Evolutionary conservation across 2,797 vertebrate species (phyloP).

Genomic region (Amphiprion clarkii): DNA sequence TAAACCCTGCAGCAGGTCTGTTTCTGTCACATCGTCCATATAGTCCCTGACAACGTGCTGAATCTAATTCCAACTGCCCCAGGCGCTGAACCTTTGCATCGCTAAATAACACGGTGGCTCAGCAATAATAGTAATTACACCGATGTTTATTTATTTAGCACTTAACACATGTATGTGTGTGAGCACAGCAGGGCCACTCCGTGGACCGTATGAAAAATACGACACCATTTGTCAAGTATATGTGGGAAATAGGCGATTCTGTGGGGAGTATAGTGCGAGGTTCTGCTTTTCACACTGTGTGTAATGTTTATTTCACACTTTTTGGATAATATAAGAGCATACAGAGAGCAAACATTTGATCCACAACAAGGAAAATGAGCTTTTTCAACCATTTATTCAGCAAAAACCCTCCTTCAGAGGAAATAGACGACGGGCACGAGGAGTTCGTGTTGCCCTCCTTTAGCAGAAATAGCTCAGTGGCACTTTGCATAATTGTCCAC

Average conservation of each 20-base stretch:
- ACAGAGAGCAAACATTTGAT: too few relatives aligned
- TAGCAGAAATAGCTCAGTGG: neutral
- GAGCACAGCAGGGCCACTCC: neutral
- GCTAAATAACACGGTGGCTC: slow-evolving; percentile 19
- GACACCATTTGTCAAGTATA: neutral
- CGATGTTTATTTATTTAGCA: slow-evolving; percentile 25
- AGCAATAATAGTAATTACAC: slow-evolving; percentile 23
- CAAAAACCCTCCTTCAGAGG: neutral
- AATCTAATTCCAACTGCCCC: neutral
- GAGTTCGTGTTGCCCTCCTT: neutral
- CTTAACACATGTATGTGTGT: neutral
- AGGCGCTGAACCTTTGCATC: slow-evolving; percentile 3
- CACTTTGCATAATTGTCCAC: neutral
- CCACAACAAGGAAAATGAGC: too few relatives aligned
- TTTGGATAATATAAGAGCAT: neutral
- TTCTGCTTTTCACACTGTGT: neutral
- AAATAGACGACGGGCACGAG: neutral
- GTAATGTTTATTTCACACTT: neutral
- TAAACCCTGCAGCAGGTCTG: neutral
- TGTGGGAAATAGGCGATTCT: neutral
- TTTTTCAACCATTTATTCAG: neutral
- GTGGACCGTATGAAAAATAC: neutral
- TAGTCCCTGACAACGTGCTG: neutral
- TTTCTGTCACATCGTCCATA: neutral
- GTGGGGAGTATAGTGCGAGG: neutral